Percentiles rank a stretch among this genome's conserved stretches.
These are phyloP conservation scores for Trissoscelio sp. DNA, from an alignment of 2,888 invertebrate species.

Conservation along the genomic window DNA sequence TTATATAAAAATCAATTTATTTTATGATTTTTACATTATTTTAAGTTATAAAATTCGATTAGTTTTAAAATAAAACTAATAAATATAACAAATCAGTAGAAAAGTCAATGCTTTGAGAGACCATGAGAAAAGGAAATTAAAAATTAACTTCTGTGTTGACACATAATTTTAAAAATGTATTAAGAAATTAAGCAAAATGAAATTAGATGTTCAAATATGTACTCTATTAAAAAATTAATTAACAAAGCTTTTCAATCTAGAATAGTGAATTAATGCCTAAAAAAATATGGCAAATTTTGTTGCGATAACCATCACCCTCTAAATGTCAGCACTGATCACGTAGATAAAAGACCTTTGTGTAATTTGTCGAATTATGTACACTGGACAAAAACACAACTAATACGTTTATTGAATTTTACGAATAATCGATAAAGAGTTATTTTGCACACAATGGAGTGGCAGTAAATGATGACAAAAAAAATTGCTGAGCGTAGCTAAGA, in stretches of 20 bases:
- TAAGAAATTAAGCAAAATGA: too few species aligned
- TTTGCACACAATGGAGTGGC: constrained; percentile 19
- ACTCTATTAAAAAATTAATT: too few species aligned
- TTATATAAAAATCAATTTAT: too few species aligned
- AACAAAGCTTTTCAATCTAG: too few species aligned
- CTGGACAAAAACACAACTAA: constrained; percentile 17
- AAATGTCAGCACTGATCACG: background rate
- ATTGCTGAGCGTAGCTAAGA: background rate
- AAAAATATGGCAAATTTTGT: too few species aligned
- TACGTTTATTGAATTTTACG: constrained; percentile 23
- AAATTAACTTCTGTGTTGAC: too few species aligned
- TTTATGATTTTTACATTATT: too few species aligned
- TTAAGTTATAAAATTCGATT: too few species aligned
- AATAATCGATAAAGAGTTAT: constrained; percentile 35
- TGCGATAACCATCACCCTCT: background rate
- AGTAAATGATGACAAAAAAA: constrained; percentile 5
- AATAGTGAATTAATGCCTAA: too few species aligned
- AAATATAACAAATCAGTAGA: constrained; percentile 3
- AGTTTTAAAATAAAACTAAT: too few species aligned
- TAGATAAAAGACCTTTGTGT: constrained; percentile 11
- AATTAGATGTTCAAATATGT: too few species aligned
- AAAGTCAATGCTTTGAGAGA: background rate
- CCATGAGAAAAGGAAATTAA: background rate
- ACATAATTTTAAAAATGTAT: too few species aligned
- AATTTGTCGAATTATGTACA: constrained; percentile 21